Evolutionary conservation across 2,888 invertebrate genomes (phyloP).

Genomic region (Schizaphis graminum): DNA sequence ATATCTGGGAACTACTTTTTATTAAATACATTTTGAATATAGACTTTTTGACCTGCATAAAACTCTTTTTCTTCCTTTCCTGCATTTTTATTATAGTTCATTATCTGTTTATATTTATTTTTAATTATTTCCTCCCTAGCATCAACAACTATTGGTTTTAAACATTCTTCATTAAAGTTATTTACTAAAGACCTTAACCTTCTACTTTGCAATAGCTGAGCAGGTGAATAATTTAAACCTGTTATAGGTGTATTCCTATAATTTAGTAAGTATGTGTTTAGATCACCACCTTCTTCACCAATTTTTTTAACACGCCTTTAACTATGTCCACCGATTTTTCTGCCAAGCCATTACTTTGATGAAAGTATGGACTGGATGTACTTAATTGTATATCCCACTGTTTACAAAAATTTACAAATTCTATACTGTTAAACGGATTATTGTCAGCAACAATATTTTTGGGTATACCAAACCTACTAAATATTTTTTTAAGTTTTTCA

Average conservation of each 20-base stretch:
- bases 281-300: too few relatives aligned
- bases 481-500: background rate
- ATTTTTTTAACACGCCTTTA: background rate
- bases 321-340: background rate
- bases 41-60: background rate
- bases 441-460: background rate
- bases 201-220: too few relatives aligned
- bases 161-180: too few relatives aligned
- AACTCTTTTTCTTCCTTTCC: conserved; percentile 65
- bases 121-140: too few relatives aligned
- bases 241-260: too few relatives aligned
- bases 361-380: background rate
- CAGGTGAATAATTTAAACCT: too few relatives aligned
- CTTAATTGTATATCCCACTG: background rate
- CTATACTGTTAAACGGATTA: background rate
- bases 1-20: too few relatives aligned
- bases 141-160: too few relatives aligned
- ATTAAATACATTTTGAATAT: too few relatives aligned
- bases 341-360: background rate
- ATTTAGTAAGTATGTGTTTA: background rate
- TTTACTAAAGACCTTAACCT: background rate
- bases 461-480: conserved; percentile 1
- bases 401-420: background rate
- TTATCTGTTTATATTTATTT: too few relatives aligned
- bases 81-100: conserved; percentile 60